Evolutionary conservation across 92 coral and sea anemone species (phyloP).

Genomic region (Muricea muricata): DNA sequence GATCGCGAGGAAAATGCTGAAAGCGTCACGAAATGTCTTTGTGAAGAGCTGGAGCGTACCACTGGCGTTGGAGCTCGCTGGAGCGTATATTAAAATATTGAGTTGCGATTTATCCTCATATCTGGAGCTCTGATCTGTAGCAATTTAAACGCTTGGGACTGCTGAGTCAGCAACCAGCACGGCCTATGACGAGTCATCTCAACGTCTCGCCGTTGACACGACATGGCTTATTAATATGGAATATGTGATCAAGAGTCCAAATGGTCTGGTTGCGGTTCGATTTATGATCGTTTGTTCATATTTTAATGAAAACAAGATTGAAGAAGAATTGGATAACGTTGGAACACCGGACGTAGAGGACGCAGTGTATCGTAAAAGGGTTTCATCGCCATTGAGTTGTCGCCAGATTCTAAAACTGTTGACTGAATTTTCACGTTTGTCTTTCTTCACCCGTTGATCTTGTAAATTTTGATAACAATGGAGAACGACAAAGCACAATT

Average conservation of each 20-base stretch:
- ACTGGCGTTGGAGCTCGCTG: slow-evolving; percentile 87
- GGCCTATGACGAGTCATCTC: slow-evolving; percentile 34
- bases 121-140: too few species aligned
- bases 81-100: slow-evolving; percentile 66
- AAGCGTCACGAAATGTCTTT: slow-evolving; percentile 55
- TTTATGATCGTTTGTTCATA: slow-evolving; percentile 24
- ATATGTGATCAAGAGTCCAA: neutral
- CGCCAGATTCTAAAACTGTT: neutral
- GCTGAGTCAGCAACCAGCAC: slow-evolving; percentile 67
- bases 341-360: slow-evolving; percentile 14
- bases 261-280: slow-evolving; percentile 21
- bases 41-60: slow-evolving; percentile 78
- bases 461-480: neutral
- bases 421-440: slow-evolving; percentile 22
- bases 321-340: slow-evolving; percentile 5
- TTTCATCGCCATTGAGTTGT: neutral
- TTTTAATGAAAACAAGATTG: neutral
- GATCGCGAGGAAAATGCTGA: slow-evolving; percentile 55
- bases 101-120: slow-evolving; percentile 55
- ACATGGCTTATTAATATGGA: slow-evolving; percentile 72
- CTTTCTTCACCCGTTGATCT: neutral
- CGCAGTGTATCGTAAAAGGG: neutral
- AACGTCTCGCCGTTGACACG: slow-evolving; percentile 61
- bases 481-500: neutral
- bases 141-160: slow-evolving; percentile 61